Conservation (phyloP, 2,797 vertebrate species). For the Cichlasoma orientale region DNA sequence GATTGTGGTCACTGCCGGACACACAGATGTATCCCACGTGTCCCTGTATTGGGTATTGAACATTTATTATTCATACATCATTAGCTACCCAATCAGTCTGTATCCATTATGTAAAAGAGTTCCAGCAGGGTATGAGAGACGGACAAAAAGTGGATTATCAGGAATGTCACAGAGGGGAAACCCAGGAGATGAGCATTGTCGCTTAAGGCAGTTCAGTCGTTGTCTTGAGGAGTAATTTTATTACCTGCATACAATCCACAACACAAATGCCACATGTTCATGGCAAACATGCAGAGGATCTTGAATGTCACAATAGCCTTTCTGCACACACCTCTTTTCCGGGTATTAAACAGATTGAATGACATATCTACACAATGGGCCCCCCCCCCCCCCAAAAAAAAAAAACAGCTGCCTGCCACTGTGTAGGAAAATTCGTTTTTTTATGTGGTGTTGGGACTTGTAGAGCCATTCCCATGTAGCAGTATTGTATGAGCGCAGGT, state of each 20-base stretch:
- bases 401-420: not conserved
- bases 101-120: conserved; percentile 46
- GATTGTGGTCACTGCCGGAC: not conserved
- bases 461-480: not conserved
- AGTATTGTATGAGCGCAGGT: not conserved
- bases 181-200: not conserved
- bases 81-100: conserved; percentile 49
- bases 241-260: not conserved
- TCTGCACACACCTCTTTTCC: not conserved
- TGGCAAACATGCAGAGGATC: not conserved
- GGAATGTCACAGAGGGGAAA: not conserved
- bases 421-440: conserved; percentile 24
- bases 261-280: not conserved
- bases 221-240: not conserved
- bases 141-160: not conserved
- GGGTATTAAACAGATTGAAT: conserved; percentile 12
- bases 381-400: too few species aligned
- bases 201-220: not conserved
- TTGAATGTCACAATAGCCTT: not conserved
- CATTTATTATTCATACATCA: conserved; percentile 63
- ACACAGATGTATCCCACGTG: conserved; percentile 25
- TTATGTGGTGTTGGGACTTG: conserved; percentile 7
- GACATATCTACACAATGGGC: not conserved
- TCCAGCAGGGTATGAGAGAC: not conserved
- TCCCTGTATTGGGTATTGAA: conserved; percentile 40